Conservation (phyloP, 37 sponge, comb jelly and placozoan genomes). For the Chondrilla cf. caribensis region DNA sequence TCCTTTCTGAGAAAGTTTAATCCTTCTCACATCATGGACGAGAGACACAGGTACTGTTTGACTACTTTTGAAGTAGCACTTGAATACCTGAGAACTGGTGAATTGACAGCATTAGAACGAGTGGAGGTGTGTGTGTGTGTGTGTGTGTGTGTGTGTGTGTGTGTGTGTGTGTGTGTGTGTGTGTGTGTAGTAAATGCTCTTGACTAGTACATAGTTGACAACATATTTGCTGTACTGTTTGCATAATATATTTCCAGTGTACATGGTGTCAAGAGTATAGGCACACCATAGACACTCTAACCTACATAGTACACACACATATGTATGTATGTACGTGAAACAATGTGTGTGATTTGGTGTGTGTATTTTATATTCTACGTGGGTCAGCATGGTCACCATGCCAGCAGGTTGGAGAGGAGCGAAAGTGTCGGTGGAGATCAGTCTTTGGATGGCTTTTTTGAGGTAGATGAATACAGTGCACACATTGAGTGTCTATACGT, state of each 20-base stretch:
- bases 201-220: too few species aligned
- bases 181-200: neutral
- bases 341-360: neutral
- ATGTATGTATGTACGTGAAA: too few species aligned
- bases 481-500: neutral
- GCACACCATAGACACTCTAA: too few species aligned
- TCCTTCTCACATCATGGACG: constrained; percentile 17
- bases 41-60: constrained; percentile 47
- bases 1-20: constrained; percentile 83
- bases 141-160: constrained; percentile 22
- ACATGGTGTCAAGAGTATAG: too few species aligned
- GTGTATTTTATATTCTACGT: neutral
- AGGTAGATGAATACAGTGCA: neutral
- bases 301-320: too few species aligned
- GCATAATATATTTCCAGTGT: too few species aligned
- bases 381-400: neutral
- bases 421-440: neutral
- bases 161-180: constrained; percentile 18
- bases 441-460: constrained; percentile 20
- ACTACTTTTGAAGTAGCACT: constrained; percentile 92
- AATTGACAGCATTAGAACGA: neutral
- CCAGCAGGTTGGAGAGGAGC: constrained; percentile 3
- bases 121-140: constrained; percentile 15
- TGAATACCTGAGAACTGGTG: constrained; percentile 67
- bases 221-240: too few species aligned